Base-by-base conservation (phyloP, 2,797 vertebrate species). In the Propithecus perrieri region DNA sequence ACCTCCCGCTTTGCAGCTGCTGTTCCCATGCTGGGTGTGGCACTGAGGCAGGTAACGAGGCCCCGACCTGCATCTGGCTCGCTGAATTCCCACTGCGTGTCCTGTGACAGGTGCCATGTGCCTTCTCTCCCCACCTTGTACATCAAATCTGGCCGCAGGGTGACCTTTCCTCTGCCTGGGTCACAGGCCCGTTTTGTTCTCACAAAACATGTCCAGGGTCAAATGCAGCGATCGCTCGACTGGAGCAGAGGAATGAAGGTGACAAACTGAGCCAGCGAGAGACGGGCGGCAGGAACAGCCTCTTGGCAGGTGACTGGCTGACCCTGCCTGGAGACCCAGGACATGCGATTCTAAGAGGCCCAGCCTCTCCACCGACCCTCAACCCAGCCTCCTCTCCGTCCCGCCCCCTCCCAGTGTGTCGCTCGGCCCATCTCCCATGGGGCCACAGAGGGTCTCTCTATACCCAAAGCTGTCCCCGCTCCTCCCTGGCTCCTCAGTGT, bases 11-110 rank as follows among this genome's bases (percentile, higher is more conserved):
- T 35, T 33, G 38, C 2, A 4, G 7, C 24, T n/a, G 63, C 69
- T 2, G 0, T 8, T n/a, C 5, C 1, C 22, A 50, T 20, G 69
- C 69, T 55, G 53, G 2, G 4, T 11, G 17, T 48, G 38, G n/a
- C 18, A 0, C 0, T 2, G 61, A 46, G 24, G 28, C 30, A 10
- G 33, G 28, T 7, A 0, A 9, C 41, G 41, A 33, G 14, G 3
- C 1, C 5, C 63, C 26, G 6, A 61, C 35, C 46, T 0, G 11
- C 2, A 24, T 53, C 74, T 50, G 22, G 35, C 74, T 10, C 33
- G 55, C 53, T 14, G 7, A 38, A 30, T 38, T 61, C 53, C 33
- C 11, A 3, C 28, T 1, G 33, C 4, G 22, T 41, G 33, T 69
- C 69, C 88, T 41, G 2, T 33, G 10, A 55, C 35, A 1, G 89